These are phyloP conservation scores for Calonectris borealis DNA, from an alignment of 2,113 vertebrate species.

Conservation along the genomic window DNA sequence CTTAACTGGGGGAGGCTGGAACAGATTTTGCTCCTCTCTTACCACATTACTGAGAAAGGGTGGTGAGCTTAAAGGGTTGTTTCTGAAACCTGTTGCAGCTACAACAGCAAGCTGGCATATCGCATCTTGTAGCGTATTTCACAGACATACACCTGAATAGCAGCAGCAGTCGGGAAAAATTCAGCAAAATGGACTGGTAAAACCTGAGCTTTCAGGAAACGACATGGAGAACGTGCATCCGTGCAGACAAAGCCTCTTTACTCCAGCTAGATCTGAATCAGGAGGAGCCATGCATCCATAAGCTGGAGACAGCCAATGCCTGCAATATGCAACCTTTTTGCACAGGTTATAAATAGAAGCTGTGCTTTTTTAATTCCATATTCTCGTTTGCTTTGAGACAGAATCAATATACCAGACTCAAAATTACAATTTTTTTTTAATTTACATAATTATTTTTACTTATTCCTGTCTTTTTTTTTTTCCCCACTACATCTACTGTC, in stretches of 20 bases:
- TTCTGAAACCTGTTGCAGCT: not conserved
- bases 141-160: not conserved
- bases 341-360: not conserved
- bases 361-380: not conserved
- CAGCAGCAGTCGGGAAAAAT: not conserved
- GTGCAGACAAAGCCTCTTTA: not conserved
- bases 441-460: not conserved
- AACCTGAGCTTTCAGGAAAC: not conserved
- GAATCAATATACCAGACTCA: not conserved
- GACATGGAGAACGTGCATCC: not conserved
- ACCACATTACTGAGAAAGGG: not conserved
- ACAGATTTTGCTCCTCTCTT: not conserved
- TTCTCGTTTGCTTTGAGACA: not conserved
- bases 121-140: not conserved
- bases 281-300: not conserved
- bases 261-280: not conserved
- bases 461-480: not conserved
- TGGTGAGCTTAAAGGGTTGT: not conserved
- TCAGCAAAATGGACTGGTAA: not conserved
- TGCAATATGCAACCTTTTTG: not conserved
- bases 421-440: not conserved
- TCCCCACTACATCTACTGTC: not conserved
- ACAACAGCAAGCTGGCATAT: not conserved
- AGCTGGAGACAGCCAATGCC: not conserved
- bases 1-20: not conserved